Conservation (phyloP, 2,888 invertebrate species). For the Rugalucina vietnamica region DNA sequence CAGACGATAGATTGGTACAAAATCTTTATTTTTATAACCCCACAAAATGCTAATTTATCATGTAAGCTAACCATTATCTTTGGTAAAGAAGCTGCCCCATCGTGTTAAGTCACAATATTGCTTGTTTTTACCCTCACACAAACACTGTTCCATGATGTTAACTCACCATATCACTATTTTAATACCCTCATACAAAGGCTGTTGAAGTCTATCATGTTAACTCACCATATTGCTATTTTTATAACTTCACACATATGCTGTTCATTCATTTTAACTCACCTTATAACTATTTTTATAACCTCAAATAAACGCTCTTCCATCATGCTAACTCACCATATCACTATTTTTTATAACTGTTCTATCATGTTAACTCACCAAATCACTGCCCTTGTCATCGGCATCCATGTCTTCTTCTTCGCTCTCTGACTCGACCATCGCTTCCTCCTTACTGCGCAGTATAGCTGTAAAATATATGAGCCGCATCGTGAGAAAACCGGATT, state of each 20-base stretch:
- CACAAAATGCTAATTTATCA: not conserved
- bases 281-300: no score
- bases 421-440: constrained; percentile 49
- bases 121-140: no score
- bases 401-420: constrained; percentile 70
- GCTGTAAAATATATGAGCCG: constrained; percentile 44
- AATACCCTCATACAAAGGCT: no score
- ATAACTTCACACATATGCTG: no score
- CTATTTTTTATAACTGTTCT: not conserved
- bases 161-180: constrained; percentile 50
- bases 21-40: not conserved
- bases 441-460: constrained; percentile 49
- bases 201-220: no score
- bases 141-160: not conserved
- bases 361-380: constrained; percentile 17
- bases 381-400: constrained; percentile 68
- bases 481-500: no score
- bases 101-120: constrained; percentile 27
- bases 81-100: no score
- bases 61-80: not conserved
- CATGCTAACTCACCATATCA: no score
- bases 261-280: no score
- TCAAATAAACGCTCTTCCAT: not conserved
- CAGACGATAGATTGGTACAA: no score
- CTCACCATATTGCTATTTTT: no score